A percentile compares a stretch with the other conserved stretches of the same genome.
Evolutionary conservation across 2,888 invertebrate genomes (phyloP).

Genomic region (Neoaliturus tenellus): DNA sequence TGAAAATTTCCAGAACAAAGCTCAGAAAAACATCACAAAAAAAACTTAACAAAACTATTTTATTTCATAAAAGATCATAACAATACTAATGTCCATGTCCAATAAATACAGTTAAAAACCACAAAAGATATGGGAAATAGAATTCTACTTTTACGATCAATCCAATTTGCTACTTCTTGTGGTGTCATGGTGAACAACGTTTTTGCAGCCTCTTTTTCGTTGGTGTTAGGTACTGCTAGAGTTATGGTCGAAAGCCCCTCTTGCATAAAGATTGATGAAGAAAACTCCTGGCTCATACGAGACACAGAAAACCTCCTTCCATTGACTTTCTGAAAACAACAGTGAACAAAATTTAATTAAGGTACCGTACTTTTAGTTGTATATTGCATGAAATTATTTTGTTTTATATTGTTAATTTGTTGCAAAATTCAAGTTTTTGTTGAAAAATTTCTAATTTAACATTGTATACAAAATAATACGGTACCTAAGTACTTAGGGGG

Average conservation of each 20-base stretch:
- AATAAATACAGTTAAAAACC: constrained; percentile 86
- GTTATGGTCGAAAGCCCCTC: constrained; percentile 15
- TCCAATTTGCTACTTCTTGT: constrained; percentile 92
- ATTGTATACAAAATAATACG: no score
- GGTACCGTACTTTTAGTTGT: no score
- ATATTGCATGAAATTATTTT: no score
- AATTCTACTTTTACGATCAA: constrained; percentile 86
- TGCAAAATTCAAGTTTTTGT: no score
- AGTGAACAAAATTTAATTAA: no score
- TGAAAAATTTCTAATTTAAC: no score
- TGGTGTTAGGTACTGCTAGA: constrained; percentile 40
- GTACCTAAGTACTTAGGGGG: no score
- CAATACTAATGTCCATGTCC: constrained; percentile 75
- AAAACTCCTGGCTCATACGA: constrained; percentile 65
- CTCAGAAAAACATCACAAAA: not conserved
- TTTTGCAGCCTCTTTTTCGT: constrained; percentile 68
- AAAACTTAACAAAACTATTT: not conserved
- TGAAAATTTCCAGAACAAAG: no score
- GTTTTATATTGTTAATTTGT: no score
- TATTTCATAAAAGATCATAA: not conserved
- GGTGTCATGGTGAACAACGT: constrained; percentile 90
- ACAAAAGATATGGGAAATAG: constrained; percentile 87
- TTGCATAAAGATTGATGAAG: constrained; percentile 52
- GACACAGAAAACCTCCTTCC: constrained; percentile 65
- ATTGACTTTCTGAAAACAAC: constrained; percentile 61